Evolutionary conservation across 2,797 vertebrate genomes (phyloP).

Genomic region (Poliocrania exsul): DNA sequence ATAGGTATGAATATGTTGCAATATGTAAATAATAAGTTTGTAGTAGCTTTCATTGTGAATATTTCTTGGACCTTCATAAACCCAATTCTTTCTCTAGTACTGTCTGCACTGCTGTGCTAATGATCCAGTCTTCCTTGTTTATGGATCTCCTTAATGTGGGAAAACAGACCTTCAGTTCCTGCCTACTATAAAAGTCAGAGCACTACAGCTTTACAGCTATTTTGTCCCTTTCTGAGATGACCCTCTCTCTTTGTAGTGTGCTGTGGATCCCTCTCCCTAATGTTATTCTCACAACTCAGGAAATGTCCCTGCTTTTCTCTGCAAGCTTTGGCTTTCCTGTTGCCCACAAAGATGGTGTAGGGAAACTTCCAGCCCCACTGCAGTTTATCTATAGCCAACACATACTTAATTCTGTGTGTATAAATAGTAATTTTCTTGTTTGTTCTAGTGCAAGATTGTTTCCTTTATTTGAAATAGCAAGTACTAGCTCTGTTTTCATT

Average conservation of each 20-base stretch:
- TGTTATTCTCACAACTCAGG: background rate
- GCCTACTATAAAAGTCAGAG: background rate
- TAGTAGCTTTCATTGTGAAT: background rate
- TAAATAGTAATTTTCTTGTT: background rate
- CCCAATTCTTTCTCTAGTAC: background rate
- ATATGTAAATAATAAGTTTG: background rate
- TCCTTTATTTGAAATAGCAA: background rate
- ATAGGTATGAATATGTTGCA: accelerated
- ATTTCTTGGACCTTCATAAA: background rate
- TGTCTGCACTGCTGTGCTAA: background rate
- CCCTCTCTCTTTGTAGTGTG: background rate
- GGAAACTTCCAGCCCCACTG: background rate
- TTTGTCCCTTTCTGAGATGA: background rate
- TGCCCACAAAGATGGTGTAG: background rate
- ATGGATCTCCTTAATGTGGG: background rate
- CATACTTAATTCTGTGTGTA: background rate
- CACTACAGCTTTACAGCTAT: background rate
- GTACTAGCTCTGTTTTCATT: background rate
- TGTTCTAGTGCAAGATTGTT: background rate
- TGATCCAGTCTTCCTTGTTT: background rate
- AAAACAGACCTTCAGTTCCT: background rate
- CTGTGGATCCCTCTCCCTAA: background rate
- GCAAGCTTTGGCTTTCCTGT: background rate
- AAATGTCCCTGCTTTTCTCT: background rate
- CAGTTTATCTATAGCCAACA: background rate